Base-by-base conservation (phyloP, 2,797 vertebrate species). In the Nannoperca obscura region DNA sequence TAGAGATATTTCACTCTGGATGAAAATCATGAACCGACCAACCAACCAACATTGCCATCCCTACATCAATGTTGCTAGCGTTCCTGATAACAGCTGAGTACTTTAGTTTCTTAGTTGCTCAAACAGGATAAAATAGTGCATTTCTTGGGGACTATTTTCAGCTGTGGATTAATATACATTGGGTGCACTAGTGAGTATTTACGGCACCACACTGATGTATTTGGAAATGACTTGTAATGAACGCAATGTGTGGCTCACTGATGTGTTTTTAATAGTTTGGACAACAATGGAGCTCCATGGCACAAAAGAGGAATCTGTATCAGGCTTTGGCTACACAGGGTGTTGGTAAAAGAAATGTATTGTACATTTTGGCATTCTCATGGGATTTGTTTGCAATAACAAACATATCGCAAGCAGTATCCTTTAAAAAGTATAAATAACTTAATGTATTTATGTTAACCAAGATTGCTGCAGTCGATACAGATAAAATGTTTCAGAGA, bases 381-480 rank as follows among this genome's bases (percentile, higher is more conserved):
- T 36, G 22, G 19, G 9, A 54, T 73, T 79, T 34, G 58, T 42
- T 42, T 59, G 34, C 2, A 40, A 30, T 42, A 53, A 70, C 19
- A 65, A 58, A 59, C 40, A 6, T n/a, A 76, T 38, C 4, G 2
- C 12, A 50, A 20, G 27, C 15, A 4, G 65, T 24, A 44, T 59
- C 30, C 53, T 30, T 19, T 2, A 44, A 36, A 27, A 58, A 7
- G 7, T 38, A 22, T 40, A 61, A 53, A 38, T 3, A 46, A 67
- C n/a, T 59, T 5, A 49, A 40, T 20, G 53, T 32, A 20, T 32
- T 19, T 32, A 52, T 76, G 50, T 30, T 53, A 24, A 67, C 61
- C 58, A 69, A 76, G 42, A 30, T 74, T 5, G 17, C 27, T 40
- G 49, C 52, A 66, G 32, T 64, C 62, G 73, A 57, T 57, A 24